phyloP scores from a whole-genome alignment of 2,888 invertebrate species.

The Polydrusus pterygomalis region DNA sequence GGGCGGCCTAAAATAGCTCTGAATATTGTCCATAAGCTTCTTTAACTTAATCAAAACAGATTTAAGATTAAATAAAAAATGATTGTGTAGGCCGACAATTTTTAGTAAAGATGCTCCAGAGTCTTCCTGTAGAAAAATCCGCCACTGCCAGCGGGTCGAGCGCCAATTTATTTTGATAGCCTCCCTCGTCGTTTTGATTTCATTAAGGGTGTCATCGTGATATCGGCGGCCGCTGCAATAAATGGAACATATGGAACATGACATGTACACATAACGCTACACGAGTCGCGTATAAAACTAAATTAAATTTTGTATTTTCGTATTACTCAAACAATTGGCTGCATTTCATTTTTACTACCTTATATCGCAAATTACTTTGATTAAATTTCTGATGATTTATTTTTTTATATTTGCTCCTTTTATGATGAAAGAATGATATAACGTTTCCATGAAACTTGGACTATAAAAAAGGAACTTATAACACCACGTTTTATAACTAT shows the following conservation, averaged over 20 bases:
- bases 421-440: constrained; percentile 19
- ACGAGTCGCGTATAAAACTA: constrained; percentile 68
- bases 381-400: constrained; percentile 48
- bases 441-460: not conserved
- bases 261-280: constrained; percentile 65
- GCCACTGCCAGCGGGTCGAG: constrained; percentile 50
- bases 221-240: constrained; percentile 64
- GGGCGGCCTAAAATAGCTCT: too few species aligned
- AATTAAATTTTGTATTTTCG: constrained; percentile 69
- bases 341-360: constrained; percentile 48
- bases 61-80: too few species aligned
- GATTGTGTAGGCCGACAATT: too few species aligned
- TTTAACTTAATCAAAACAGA: too few species aligned
- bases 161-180: constrained; percentile 70
- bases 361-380: constrained; percentile 43
- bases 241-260: constrained; percentile 67
- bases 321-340: constrained; percentile 60
- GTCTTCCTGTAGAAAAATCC: constrained; percentile 20
- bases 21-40: too few species aligned
- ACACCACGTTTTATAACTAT: too few species aligned
- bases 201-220: constrained; percentile 70
- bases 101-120: not conserved
- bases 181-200: constrained; percentile 70
- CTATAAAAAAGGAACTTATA: too few species aligned
- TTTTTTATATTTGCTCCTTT: constrained; percentile 31